These are phyloP conservation scores for Cheilosia urbana DNA, from an alignment of 2,888 invertebrate species.

Conservation along the genomic window DNA sequence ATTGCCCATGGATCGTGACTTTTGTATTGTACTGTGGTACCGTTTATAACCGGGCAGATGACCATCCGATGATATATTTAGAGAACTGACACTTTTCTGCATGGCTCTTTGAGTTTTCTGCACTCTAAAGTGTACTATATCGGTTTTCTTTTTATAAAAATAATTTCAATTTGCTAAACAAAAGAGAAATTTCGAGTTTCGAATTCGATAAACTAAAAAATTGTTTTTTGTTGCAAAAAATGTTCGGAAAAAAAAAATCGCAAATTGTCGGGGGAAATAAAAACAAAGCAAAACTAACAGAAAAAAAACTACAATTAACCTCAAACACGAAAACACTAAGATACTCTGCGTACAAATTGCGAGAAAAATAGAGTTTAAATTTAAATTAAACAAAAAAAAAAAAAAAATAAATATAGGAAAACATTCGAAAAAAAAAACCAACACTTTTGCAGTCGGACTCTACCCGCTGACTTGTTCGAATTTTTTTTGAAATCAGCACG, in stretches of 20 bases:
- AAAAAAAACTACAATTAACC: slow-evolving; percentile 29
- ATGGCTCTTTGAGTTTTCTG: slow-evolving; percentile 16
- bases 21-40: slow-evolving; percentile 79
- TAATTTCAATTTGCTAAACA: slow-evolving; percentile 7
- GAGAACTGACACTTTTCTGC: slow-evolving; percentile 69
- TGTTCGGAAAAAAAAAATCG: slow-evolving; percentile 18
- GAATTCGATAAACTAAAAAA: slow-evolving; percentile 26
- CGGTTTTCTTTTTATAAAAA: not conserved
- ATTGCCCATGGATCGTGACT: slow-evolving; percentile 84
- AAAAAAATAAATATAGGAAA: slow-evolving; percentile 11
- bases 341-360: slow-evolving; percentile 24
- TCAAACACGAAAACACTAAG: slow-evolving; percentile 42
- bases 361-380: slow-evolving; percentile 28
- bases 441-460: slow-evolving; percentile 41
- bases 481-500: slow-evolving; percentile 17
- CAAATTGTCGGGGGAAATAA: slow-evolving; percentile 1
- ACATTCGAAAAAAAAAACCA: slow-evolving; percentile 29
- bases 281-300: slow-evolving; percentile 29
- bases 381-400: slow-evolving; percentile 17
- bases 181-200: slow-evolving; percentile 26
- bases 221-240: not conserved
- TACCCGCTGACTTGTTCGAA: slow-evolving; percentile 8
- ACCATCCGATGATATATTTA: slow-evolving; percentile 59
- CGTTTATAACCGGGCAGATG: slow-evolving; percentile 31
- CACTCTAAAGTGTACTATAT: not conserved